These are phyloP conservation scores for Drosophila ezoana DNA, from an alignment of 2,888 invertebrate genomes.

Conservation along the genomic window DNA sequence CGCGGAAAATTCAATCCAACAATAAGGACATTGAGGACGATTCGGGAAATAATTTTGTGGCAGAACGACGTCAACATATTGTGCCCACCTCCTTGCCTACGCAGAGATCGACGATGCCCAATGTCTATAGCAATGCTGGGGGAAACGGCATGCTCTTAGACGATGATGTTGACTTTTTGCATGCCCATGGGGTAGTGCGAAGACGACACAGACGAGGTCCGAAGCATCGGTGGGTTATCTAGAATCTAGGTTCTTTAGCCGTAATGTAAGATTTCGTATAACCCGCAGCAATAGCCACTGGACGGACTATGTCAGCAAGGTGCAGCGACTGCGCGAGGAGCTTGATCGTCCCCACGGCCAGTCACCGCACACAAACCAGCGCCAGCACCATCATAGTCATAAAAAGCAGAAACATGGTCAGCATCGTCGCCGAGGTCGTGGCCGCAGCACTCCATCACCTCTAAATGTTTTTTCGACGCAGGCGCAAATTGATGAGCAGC, in stretches of 20 bases:
- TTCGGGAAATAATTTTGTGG: slow-evolving; percentile 84
- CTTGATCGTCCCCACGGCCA: slow-evolving; percentile 77
- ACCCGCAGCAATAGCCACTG: slow-evolving; percentile 59
- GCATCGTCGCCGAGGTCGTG: slow-evolving; percentile 48
- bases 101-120: slow-evolving; percentile 83
- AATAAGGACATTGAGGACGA: slow-evolving; percentile 85
- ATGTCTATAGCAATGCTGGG: slow-evolving; percentile 85
- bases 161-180: slow-evolving; percentile 84
- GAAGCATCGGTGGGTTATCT: slow-evolving; percentile 80
- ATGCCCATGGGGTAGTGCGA: slow-evolving; percentile 82
- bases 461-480: slow-evolving; percentile 80
- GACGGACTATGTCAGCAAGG: slow-evolving; percentile 74
- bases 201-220: slow-evolving; percentile 83
- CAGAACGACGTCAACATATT: slow-evolving; percentile 82
- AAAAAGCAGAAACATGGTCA: slow-evolving; percentile 52
- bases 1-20: slow-evolving; percentile 85
- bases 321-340: slow-evolving; percentile 82
- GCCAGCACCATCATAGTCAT: slow-evolving; percentile 43
- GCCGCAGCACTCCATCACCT: slow-evolving; percentile 48
- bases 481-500: slow-evolving; percentile 55
- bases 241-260: not conserved
- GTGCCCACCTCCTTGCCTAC: slow-evolving; percentile 83
- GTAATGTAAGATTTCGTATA: not conserved
- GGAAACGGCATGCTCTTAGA: slow-evolving; percentile 84
- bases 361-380: slow-evolving; percentile 33